Conservation (phyloP, 2,888 invertebrate genomes). For the Drosophila antonietae region DNA sequence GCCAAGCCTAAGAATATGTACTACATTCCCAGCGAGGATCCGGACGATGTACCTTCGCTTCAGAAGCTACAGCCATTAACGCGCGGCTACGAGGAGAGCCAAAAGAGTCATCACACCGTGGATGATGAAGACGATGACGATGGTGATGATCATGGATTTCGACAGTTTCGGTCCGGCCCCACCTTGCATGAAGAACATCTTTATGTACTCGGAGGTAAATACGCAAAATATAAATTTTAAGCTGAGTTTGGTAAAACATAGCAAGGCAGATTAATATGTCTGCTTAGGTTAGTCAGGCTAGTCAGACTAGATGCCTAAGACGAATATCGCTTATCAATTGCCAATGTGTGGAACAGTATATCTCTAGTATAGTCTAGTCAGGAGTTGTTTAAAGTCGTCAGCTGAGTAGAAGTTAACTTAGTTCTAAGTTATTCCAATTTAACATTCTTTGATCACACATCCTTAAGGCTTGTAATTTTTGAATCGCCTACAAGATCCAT, state of each 20-base stretch:
- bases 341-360: neutral
- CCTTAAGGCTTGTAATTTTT: too few species aligned
- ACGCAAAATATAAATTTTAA: neutral
- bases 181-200: conserved; percentile 73
- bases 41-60: conserved; percentile 26
- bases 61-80: neutral
- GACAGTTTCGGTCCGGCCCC: conserved; percentile 47
- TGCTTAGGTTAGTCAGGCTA: too few species aligned
- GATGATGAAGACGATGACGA: conserved; percentile 52
- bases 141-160: conserved; percentile 70
- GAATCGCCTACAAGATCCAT: neutral
- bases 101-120: conserved; percentile 5
- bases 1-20: conserved; percentile 84
- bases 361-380: neutral
- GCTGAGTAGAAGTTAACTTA: too few species aligned
- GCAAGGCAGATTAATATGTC: too few species aligned
- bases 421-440: too few species aligned
- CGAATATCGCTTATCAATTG: neutral
- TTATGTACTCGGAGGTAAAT: conserved; percentile 76
- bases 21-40: conserved; percentile 78
- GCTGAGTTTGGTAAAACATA: too few species aligned
- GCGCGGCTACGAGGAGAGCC: conserved; percentile 4
- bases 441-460: too few species aligned
- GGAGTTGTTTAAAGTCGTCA: too few species aligned
- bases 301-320: too few species aligned